Conservation (phyloP, 2,797 vertebrate species). For the Mus caroli region DNA sequence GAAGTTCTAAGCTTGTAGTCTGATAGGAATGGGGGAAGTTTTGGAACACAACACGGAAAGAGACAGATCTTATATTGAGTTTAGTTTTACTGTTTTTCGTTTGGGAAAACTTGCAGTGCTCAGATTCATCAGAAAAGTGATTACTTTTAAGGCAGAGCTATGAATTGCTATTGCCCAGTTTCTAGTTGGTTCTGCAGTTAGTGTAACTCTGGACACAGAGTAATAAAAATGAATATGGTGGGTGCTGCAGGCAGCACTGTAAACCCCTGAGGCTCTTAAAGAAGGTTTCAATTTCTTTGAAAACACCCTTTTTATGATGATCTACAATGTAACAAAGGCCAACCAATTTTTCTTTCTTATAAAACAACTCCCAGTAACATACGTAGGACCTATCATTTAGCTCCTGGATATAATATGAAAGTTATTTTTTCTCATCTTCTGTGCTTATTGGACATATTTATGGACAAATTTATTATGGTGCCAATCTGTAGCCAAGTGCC, state of each 20-base stretch:
- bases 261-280: conserved; percentile 52
- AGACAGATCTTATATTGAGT: conserved; percentile 28
- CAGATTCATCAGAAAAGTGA: conserved; percentile 25
- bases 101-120: conserved; percentile 52
- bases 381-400: conserved; percentile 48
- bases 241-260: background rate
- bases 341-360: conserved; percentile 26
- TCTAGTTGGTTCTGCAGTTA: conserved; percentile 34
- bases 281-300: conserved; percentile 52
- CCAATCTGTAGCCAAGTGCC: conserved; percentile 69
- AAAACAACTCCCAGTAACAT: conserved; percentile 62
- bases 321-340: conserved; percentile 67
- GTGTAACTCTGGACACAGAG: conserved; percentile 35
- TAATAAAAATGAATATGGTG: conserved; percentile 16
- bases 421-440: conserved; percentile 71
- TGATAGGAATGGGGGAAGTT: background rate
- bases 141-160: conserved; percentile 60
- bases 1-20: background rate
- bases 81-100: conserved; percentile 44
- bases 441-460: conserved; percentile 71
- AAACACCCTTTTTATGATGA: conserved; percentile 38
- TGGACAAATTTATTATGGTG: conserved; percentile 61
- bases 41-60: background rate
- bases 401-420: conserved; percentile 17
- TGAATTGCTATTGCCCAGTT: conserved; percentile 16